Evolutionary conservation across 2,113 vertebrate genomes (phyloP).

Genomic region (Pristiophorus japonicus): DNA sequence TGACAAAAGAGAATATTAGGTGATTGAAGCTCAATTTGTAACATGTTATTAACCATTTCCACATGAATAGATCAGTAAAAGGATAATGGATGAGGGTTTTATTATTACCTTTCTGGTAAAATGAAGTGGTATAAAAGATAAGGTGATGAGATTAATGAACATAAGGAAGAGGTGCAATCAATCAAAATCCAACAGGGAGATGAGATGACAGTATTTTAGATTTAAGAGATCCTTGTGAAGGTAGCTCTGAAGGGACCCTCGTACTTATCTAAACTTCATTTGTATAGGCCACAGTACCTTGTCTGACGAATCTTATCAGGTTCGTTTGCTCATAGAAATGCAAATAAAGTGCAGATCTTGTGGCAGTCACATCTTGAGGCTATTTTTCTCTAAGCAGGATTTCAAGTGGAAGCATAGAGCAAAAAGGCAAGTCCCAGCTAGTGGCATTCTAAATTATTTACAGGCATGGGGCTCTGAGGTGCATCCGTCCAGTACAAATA

Average conservation of each 20-base stretch:
- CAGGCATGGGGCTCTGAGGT: conserved; percentile 51
- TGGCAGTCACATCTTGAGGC: conserved; percentile 27
- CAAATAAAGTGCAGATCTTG: conserved; percentile 22
- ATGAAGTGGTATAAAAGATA: conserved; percentile 99
- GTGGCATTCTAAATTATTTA: conserved; percentile 55
- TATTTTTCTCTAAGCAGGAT: conserved; percentile 18
- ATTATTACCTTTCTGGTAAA: conserved; percentile 98
- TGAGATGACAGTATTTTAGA: conserved; percentile 62
- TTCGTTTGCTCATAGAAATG: conserved; percentile 23
- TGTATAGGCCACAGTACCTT: conserved; percentile 15
- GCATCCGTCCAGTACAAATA: conserved; percentile 56
- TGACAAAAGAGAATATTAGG: conserved; percentile 81
- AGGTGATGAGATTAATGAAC: conserved; percentile 99
- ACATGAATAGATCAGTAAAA: conserved; percentile 91
- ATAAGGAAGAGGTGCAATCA: conserved; percentile 88
- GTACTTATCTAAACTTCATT: conserved; percentile 37
- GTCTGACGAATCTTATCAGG: conserved; percentile 36
- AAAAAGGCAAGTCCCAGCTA: conserved; percentile 30
- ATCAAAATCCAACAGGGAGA: conserved; percentile 73
- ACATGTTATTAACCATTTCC: conserved; percentile 99
- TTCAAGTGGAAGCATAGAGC: conserved; percentile 15
- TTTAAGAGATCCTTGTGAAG: conserved; percentile 50
- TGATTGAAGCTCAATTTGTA: conserved; percentile 99
- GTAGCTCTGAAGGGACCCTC: conserved; percentile 19
- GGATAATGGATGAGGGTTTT: conserved; percentile 98